Percentiles rank a stretch among this genome's conserved stretches.
phyloP scores from a whole-genome alignment of 2,888 invertebrate genomes.

The Cryptocephalus moraei region DNA sequence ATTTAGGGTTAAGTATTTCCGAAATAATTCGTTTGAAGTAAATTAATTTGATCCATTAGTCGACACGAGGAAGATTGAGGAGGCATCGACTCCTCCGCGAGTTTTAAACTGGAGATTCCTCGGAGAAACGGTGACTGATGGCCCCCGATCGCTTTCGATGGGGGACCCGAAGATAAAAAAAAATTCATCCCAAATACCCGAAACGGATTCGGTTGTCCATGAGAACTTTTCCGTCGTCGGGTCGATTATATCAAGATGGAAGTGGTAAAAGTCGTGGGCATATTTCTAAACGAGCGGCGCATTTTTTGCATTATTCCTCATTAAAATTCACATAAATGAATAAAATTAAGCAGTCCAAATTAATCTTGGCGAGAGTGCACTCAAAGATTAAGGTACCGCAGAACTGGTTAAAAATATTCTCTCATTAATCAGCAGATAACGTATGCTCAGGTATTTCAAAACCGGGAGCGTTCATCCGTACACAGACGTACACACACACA shows the following conservation, averaged over 20 bases:
- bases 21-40: neutral
- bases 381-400: conserved; percentile 24
- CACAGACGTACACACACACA: too few relatives aligned
- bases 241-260: too few relatives aligned
- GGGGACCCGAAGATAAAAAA: too few relatives aligned
- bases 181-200: too few relatives aligned
- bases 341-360: conserved; percentile 24
- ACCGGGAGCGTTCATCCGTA: conserved; percentile 24
- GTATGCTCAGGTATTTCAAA: conserved; percentile 32
- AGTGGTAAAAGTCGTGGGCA: too few relatives aligned
- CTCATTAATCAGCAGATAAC: conserved; percentile 32
- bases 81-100: too few relatives aligned
- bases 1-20: neutral
- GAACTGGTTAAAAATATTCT: conserved; percentile 33
- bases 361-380: conserved; percentile 21
- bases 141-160: too few relatives aligned
- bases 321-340: conserved; percentile 26
- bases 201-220: too few relatives aligned
- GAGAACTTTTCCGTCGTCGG: too few relatives aligned
- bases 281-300: conserved; percentile 4
- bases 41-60: neutral
- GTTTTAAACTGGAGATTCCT: too few relatives aligned
- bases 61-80: too few relatives aligned
- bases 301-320: conserved; percentile 18
- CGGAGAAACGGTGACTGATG: too few relatives aligned